These are phyloP conservation scores for Dendrolimus punctatus DNA, from an alignment of 1,140 invertebrate species.

Conservation along the genomic window DNA sequence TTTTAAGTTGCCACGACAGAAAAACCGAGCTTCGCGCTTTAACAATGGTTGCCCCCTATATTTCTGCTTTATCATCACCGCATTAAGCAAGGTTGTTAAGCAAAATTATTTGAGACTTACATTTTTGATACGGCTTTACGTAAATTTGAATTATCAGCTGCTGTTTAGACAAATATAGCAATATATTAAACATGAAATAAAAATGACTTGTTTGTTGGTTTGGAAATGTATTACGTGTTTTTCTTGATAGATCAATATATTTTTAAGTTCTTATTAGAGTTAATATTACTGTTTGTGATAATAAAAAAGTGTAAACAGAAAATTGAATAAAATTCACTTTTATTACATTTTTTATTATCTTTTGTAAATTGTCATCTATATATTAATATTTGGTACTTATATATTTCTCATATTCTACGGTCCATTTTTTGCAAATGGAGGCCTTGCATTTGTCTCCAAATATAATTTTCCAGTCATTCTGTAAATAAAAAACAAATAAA, in stretches of 20 bases:
- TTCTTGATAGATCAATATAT: too few relatives aligned
- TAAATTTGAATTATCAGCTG: too few relatives aligned
- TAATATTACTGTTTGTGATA: slow-evolving; percentile 11
- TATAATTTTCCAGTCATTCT: slow-evolving; percentile 51
- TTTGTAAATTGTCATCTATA: neutral
- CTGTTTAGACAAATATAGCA: too few relatives aligned
- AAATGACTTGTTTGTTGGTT: too few relatives aligned
- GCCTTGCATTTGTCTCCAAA: slow-evolving; percentile 38
- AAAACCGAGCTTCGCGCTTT: neutral
- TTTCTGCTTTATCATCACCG: slow-evolving; percentile 2
- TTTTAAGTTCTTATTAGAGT: neutral
- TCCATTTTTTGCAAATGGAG: slow-evolving; percentile 47
- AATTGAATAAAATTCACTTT: slow-evolving; percentile 3
- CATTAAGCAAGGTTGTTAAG: neutral
- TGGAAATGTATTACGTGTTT: too few relatives aligned
- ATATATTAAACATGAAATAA: too few relatives aligned
- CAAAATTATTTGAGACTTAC: neutral
- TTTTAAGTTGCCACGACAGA: neutral
- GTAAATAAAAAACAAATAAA: slow-evolving; percentile 21
- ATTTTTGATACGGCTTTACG: too few relatives aligned
- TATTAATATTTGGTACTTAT: slow-evolving; percentile 3
- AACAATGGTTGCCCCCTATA: neutral
- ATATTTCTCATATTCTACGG: slow-evolving; percentile 16
- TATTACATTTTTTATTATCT: slow-evolving; percentile 1
- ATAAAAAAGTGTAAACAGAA: slow-evolving; percentile 5